Conservation (phyloP, 2,888 invertebrate genomes). For the Eupithecia exiguata region DNA sequence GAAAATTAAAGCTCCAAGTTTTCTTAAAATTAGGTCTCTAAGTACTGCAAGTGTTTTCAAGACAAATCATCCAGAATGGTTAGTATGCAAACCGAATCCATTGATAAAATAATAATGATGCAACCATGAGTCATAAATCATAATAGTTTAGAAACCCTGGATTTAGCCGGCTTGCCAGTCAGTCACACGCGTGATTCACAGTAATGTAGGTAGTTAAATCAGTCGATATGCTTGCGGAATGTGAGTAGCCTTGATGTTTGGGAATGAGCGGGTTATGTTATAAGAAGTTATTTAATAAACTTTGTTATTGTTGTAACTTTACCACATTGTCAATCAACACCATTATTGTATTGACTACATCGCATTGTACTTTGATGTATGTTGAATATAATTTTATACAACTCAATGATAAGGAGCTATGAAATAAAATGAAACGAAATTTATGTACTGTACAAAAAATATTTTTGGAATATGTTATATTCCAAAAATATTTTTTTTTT, state of each 20-base stretch:
- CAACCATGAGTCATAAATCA: background rate
- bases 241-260: background rate
- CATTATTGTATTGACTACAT: background rate
- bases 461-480: too few species aligned
- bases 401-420: background rate
- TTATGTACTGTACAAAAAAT: too few species aligned
- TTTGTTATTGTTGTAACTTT: background rate
- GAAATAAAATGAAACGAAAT: too few species aligned
- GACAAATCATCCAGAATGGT: background rate
- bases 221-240: background rate
- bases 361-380: background rate
- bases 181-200: slow-evolving; percentile 2
- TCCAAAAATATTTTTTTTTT: too few species aligned
- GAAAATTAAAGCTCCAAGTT: background rate
- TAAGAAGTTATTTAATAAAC: background rate
- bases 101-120: slow-evolving; percentile 14
- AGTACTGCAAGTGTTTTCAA: background rate
- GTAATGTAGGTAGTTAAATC: background rate
- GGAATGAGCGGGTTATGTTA: background rate
- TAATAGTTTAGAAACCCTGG: background rate
- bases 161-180: slow-evolving; percentile 1
- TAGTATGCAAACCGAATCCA: background rate
- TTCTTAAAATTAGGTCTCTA: background rate
- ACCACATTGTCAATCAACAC: background rate
- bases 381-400: background rate